A percentile compares a stretch with the other conserved stretches of the same genome.
Conservation (phyloP, 1,140 invertebrate genomes). For the Drosophila quadrilineata region DNA sequence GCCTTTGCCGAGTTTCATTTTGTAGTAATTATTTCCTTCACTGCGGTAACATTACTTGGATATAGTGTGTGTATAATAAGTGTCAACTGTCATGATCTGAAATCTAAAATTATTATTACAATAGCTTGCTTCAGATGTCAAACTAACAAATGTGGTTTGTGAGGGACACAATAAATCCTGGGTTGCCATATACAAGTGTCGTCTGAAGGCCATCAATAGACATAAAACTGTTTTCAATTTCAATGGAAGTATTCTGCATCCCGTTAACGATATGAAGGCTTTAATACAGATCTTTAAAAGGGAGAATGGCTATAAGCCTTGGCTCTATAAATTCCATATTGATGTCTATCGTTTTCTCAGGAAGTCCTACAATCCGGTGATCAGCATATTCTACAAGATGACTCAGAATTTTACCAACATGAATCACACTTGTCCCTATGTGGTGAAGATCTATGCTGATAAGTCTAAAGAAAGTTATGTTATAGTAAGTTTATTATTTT, state of each 20-base stretch:
- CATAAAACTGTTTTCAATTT: conserved; percentile 10
- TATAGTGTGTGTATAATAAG: too few relatives aligned
- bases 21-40: too few relatives aligned
- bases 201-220: conserved; percentile 5
- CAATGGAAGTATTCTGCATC: conserved; percentile 1
- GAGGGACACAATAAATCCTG: conserved; percentile 19
- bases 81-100: too few relatives aligned
- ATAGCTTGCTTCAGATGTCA: too few relatives aligned
- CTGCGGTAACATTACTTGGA: too few relatives aligned
- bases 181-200: conserved; percentile 1
- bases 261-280: background rate
- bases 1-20: too few relatives aligned
- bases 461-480: too few relatives aligned
- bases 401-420: conserved; percentile 8
- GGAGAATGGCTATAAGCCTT: conserved; percentile 22
- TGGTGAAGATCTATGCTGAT: too few relatives aligned
- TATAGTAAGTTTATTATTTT: too few relatives aligned
- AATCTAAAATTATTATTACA: too few relatives aligned
- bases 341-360: conserved; percentile 8
- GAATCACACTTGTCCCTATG: conserved; percentile 20
- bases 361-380: conserved; percentile 5
- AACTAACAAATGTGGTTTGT: too few relatives aligned
- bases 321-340: background rate
- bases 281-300: background rate
- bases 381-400: background rate